Evolutionary conservation across 2,797 vertebrate genomes (phyloP).

Genomic region (Diglossa cyanea): DNA sequence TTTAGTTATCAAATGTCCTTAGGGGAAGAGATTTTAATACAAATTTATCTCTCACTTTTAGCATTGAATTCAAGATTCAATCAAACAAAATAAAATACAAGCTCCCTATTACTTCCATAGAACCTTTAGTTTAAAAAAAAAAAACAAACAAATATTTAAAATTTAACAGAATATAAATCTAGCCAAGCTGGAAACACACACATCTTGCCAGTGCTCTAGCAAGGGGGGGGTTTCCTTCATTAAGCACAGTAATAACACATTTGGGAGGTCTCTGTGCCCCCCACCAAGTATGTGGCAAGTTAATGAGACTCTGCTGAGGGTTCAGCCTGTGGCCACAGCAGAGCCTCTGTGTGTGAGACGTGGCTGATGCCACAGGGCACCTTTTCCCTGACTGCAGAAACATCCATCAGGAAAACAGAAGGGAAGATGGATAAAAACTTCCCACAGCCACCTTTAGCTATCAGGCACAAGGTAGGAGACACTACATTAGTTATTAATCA

Average conservation of each 20-base stretch:
- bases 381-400: conserved; percentile 53
- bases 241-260: conserved; percentile 50
- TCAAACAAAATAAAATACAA: conserved; percentile 69
- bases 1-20: conserved; percentile 13
- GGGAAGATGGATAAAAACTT: conserved; percentile 50
- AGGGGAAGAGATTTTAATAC: neutral
- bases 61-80: conserved; percentile 14
- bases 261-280: conserved; percentile 48
- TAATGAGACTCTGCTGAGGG: conserved; percentile 62
- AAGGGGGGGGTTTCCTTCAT: conserved; percentile 18
- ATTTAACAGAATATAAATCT: conserved; percentile 64
- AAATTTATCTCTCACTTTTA: neutral
- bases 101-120: conserved; percentile 36
- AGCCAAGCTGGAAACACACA: conserved; percentile 44
- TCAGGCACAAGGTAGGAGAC: conserved; percentile 31
- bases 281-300: conserved; percentile 21
- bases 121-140: conserved; percentile 59
- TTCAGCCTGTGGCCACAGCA: conserved; percentile 39
- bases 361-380: conserved; percentile 50
- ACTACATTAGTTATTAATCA: neutral
- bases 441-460: conserved; percentile 21
- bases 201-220: conserved; percentile 38
- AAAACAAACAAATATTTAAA: conserved; percentile 52
- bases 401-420: conserved; percentile 49
- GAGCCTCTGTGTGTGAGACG: neutral